Conservation (phyloP, 2,113 vertebrate genomes). For the Etheostoma cragini region DNA sequence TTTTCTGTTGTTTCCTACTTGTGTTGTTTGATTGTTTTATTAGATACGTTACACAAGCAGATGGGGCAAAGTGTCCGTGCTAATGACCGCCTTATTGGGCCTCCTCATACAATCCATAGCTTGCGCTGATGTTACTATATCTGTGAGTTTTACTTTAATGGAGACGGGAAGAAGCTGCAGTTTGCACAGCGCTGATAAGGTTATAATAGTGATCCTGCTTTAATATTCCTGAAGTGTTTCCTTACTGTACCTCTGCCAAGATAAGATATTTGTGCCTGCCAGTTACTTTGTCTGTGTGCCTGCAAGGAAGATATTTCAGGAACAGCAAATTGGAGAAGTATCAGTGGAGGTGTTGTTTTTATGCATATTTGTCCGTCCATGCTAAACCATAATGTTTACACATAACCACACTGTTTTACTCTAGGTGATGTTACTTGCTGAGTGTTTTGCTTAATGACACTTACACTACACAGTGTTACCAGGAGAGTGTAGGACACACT, state of each 20-base stretch:
- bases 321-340: neutral
- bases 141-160: constrained; percentile 30
- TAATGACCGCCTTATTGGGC: constrained; percentile 1
- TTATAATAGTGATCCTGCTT: constrained; percentile 56
- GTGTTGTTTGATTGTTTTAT: constrained; percentile 13
- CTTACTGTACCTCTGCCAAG: constrained; percentile 54
- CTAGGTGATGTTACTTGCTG: neutral
- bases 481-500: neutral
- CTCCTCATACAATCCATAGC: constrained; percentile 12
- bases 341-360: neutral
- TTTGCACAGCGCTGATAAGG: constrained; percentile 67
- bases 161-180: constrained; percentile 28
- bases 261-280: constrained; percentile 60
- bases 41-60: constrained; percentile 9
- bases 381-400: neutral
- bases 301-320: constrained; percentile 64
- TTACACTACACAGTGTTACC: neutral
- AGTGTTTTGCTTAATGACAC: neutral
- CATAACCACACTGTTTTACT: neutral
- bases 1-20: constrained; percentile 11
- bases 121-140: constrained; percentile 23
- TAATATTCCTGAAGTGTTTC: constrained; percentile 53
- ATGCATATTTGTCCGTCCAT: neutral
- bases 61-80: constrained; percentile 4
- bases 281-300: constrained; percentile 57